Base-by-base conservation (phyloP, 2,113 vertebrate genomes). In the Mormyrus iriodes region DNA sequence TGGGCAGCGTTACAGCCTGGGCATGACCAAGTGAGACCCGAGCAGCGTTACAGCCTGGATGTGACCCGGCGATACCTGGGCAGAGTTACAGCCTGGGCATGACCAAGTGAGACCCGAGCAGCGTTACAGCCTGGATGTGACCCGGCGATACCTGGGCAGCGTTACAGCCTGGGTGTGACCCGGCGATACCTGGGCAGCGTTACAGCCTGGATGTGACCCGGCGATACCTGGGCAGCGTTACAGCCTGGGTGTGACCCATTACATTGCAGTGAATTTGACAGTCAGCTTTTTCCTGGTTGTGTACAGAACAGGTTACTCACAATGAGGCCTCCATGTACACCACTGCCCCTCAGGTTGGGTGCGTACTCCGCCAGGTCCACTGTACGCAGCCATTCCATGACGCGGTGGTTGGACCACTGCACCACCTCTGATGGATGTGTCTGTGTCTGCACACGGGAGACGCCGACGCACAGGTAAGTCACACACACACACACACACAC, bases 381-480 rank as follows among this genome's bases (percentile, higher is more conserved):
- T 0, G 98, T 98, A 15, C 98, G 92, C 84, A 99, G 94, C 98
- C 98, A 99, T 90, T 99, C 98, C 98, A 99, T 99, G 91, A 99
- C 98, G 44, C 98, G 93, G 94, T 99, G 98, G 91, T 99, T 99
- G 58, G 98, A 99, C 98, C 98, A 99, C 92, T 99, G 98, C 8
- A 99, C 96, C 61, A 99, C 98, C 85, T 99, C 98, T 0, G 95
- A 97, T 51, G 97, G 95, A 0, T 96, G 95, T 39, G 96, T 69
- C n/a, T 94, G 96, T 86, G 91, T 97, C 97, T 99, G 93, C 12
- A 44, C 52, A 44, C 15, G 19, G 24, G 1, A 27, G 86, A 61
- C 3, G 9, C 17, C 58, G 17, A 31, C 24, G 24, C 55, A 83
- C 51, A 39, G 44, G 48, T 52, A 51, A 19, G 58, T 19, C 13